A percentile compares a stretch with the other conserved stretches of the same genome.
phyloP scores from a whole-genome alignment of 2,113 vertebrate genomes.

The Paratilapia polleni region DNA sequence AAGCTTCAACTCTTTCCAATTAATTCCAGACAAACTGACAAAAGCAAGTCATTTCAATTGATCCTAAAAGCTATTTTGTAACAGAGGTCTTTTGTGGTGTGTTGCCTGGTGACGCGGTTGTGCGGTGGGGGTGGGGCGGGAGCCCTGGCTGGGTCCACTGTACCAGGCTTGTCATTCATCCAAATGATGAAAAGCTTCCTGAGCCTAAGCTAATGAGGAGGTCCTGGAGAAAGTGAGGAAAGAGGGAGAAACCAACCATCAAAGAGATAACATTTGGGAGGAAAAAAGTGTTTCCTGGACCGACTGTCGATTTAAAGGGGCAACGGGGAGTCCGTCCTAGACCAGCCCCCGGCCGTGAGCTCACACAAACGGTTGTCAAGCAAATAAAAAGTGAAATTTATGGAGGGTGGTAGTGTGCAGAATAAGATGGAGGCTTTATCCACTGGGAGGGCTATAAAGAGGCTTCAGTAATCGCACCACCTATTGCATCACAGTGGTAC shows the following conservation, averaged over 20 bases:
- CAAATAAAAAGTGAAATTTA: constrained; percentile 82
- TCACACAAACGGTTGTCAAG: constrained; percentile 78
- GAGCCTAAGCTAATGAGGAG: constrained; percentile 79
- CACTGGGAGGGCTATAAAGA: constrained; percentile 70
- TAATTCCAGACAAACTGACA: constrained; percentile 75
- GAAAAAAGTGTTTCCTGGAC: constrained; percentile 74
- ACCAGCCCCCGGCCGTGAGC: constrained; percentile 73
- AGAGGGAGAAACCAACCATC: constrained; percentile 50
- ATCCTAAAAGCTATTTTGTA: constrained; percentile 77
- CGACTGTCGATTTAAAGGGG: constrained; percentile 60
- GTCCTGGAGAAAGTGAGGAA: constrained; percentile 51
- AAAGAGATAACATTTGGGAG: constrained; percentile 79
- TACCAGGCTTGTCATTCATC: constrained; percentile 76
- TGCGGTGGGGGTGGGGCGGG: constrained; percentile 63
- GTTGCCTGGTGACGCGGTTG: constrained; percentile 78
- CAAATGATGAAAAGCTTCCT: constrained; percentile 84
- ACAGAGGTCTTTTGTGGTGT: constrained; percentile 74
- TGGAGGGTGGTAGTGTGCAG: constrained; percentile 66
- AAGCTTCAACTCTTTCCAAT: constrained; percentile 78
- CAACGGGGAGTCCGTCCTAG: constrained; percentile 70
- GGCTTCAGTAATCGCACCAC: constrained; percentile 75
- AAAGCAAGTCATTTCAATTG: constrained; percentile 76
- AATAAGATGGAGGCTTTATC: constrained; percentile 55
- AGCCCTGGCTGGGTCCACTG: constrained; percentile 60
- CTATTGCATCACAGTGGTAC: constrained; percentile 70